Evolutionary conservation across 2,113 vertebrate genomes (phyloP), one percentile per base, ranked within the genome.

Genomic region (Lagopus muta): DNA sequence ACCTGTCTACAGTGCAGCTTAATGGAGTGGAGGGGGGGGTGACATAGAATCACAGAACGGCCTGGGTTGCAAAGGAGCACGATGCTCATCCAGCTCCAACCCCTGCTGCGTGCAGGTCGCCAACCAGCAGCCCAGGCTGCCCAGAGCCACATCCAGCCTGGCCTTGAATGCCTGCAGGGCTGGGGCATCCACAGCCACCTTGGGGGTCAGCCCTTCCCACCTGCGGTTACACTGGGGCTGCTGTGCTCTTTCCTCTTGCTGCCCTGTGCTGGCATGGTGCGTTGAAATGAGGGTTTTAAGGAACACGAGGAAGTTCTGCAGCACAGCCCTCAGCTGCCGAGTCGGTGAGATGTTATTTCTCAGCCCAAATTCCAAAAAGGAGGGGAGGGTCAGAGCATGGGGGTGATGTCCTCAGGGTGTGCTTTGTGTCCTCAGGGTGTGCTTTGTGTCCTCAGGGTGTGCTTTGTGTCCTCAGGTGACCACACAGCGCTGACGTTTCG

Each of bases 241-340:
- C 42, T 13, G 32, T 18, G 11, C 16, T 57, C 32, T 45, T 60
- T 17, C 43, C 32, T 34, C 42, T 45, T 4, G 14, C 16, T 32
- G 30, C 20, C 27, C 27, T 30, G 52, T 10, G 15, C 52, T 30
- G 52, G 52, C 8, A 10, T 17, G 27, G 14, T 54, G 27, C 27
- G 17, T 17, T 54, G 52, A 54, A 54, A 17, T 54, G 8, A 34
- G 40, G 9, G 38, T 19, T 21, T 36, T 42, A 1, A 43, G 66
- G 61, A 62, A 1, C 3, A 1, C 1, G 2, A 43, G 32, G 54
- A n/a, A n/a, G 62, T 24, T 58, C 27, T 0, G 6, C 28, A 38
- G 1, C 28, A 48, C 58, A 34, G 47, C 62, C 27, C 66, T 64
- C 42, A 19, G 3, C 36, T 43, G 34, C 8, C 0, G 0, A 0